These are phyloP conservation scores for Pandion haliaetus DNA, from an alignment of 2,113 vertebrate species.

Conservation along the genomic window DNA sequence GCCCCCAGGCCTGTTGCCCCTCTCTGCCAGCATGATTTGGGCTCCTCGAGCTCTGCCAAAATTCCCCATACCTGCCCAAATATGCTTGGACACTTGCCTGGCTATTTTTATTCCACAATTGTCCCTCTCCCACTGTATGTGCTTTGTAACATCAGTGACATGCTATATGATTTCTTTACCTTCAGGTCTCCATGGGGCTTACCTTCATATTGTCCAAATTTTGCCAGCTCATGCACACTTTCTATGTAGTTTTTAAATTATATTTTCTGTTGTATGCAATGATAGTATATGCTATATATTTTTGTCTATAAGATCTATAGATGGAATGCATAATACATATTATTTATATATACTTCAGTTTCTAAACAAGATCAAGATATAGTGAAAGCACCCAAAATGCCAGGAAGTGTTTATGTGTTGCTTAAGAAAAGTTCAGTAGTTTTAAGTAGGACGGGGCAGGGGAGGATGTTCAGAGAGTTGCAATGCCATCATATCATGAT, in stretches of 20 bases:
- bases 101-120: background rate
- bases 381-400: background rate
- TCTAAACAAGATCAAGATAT: background rate
- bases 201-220: background rate
- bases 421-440: background rate
- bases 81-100: background rate
- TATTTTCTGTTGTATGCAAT: background rate
- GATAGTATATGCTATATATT: no score
- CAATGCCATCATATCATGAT: background rate
- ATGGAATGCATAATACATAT: background rate
- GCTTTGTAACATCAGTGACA: no score
- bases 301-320: background rate
- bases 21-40: background rate
- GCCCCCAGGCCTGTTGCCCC: background rate
- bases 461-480: background rate
- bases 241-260: background rate
- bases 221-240: background rate
- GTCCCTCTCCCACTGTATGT: background rate
- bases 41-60: background rate
- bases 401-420: background rate
- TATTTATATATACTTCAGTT: background rate
- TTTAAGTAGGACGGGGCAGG: background rate
- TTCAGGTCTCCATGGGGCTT: background rate
- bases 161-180: rapidly evolving
- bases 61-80: background rate